Base-by-base conservation (phyloP, 1,140 invertebrate genomes). In the Drosophila guanche region DNA sequence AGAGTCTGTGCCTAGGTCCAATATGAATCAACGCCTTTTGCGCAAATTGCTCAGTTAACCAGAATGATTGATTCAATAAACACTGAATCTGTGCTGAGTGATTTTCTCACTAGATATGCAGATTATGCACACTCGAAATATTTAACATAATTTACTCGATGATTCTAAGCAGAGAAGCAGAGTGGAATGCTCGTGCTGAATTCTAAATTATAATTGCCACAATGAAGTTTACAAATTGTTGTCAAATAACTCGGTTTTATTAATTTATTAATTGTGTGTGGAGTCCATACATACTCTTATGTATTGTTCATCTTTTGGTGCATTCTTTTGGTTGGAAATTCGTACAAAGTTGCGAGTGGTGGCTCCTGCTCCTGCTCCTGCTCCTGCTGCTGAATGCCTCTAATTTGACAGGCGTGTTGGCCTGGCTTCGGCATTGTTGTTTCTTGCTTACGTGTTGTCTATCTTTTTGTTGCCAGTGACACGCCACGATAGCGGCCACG, bases 341-440 rank as follows among this genome's bases (percentile, higher is more conserved):
- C 52, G 45, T 52, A 63, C 65, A 79, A 77, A 88, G 73, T 80
- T 86, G 62, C 53, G 48, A 37, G 37, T 52, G 47, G 66, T 20
- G 16, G 16, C 16, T 20, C 16, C 16, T 20, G 16, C 33, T 29
- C 45, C 16, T 20, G 16, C 33, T 29, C 45, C 43, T 48, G 33
- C 50, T 45, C 63, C 59, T 56, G 50, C 62, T 37, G 25, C 60
- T 66, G 76, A 56, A 57, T 73, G 81, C 83, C 83, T 79, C 66
- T 86, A 88, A 86, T 86, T 86, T 86, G 83, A 86, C 83, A 86
- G 83, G 70, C 74, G 81, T 86, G 69, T 65, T 63, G 45, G 45
- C 33, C 47, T 48, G 4, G 43, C 23, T 51, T 47, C 79, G 76
- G 80, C 81, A 81, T 72, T 88, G 81, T 88, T 76, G 83, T 88